phyloP scores from a whole-genome alignment of 2,797 vertebrate species.

The Melanotaenia trifasciata region DNA sequence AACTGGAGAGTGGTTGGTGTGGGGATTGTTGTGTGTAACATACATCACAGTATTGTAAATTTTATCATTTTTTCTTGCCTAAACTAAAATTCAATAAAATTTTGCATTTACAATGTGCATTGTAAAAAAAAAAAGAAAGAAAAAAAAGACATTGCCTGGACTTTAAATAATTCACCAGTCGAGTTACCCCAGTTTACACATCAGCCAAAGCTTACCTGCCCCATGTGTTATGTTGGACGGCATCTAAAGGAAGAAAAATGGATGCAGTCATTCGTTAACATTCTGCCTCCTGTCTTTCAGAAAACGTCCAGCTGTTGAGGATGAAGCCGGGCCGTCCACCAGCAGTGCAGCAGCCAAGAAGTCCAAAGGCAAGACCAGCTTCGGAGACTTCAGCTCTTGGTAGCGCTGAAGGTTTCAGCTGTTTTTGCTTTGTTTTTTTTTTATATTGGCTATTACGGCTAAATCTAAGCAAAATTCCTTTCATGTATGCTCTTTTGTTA shows the following conservation, averaged over 20 bases:
- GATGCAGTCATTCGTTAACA: neutral
- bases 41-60: too few species aligned
- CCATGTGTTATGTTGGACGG: neutral
- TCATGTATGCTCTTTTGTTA: neutral
- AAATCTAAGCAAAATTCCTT: neutral
- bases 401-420: constrained; percentile 68
- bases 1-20: too few species aligned
- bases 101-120: too few species aligned
- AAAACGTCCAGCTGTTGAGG: constrained; percentile 82
- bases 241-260: neutral
- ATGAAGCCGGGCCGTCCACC: constrained; percentile 86
- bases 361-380: constrained; percentile 84
- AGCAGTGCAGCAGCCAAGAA: constrained; percentile 79
- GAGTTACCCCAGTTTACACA: neutral
- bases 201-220: neutral
- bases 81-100: too few species aligned
- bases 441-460: neutral
- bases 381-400: constrained; percentile 97
- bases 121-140: too few species aligned
- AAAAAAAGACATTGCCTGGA: too few species aligned
- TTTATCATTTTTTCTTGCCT: too few species aligned
- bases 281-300: constrained; percentile 64
- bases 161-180: too few species aligned
- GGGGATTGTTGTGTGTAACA: too few species aligned
- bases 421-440: neutral